phyloP scores from a whole-genome alignment of 2,888 invertebrate species.

The Scaptomyza polygonia region DNA sequence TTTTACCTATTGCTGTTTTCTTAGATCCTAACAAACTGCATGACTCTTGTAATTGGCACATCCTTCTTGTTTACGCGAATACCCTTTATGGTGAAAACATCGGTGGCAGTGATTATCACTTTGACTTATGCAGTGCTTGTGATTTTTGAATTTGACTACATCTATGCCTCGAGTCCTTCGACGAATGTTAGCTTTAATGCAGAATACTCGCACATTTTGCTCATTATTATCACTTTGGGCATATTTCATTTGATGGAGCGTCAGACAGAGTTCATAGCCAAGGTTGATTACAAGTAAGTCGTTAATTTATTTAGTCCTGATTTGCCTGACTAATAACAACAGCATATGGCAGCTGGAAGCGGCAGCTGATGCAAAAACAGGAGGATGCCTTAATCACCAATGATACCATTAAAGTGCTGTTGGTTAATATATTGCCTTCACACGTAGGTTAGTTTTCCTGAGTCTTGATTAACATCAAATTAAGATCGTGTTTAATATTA shows the following conservation, averaged over 20 bases:
- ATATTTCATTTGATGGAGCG: constrained; percentile 94
- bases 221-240: constrained; percentile 89
- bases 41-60: constrained; percentile 86
- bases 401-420: constrained; percentile 93
- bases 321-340: constrained; percentile 19
- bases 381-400: constrained; percentile 94
- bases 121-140: constrained; percentile 89
- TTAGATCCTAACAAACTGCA: constrained; percentile 85
- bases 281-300: constrained; percentile 91
- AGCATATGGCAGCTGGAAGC: constrained; percentile 86
- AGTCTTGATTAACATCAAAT: too few relatives aligned
- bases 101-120: constrained; percentile 88
- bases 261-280: constrained; percentile 94
- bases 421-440: constrained; percentile 96
- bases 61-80: constrained; percentile 94
- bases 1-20: not conserved
- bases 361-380: constrained; percentile 91
- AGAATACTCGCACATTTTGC: constrained; percentile 89
- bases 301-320: constrained; percentile 2
- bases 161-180: constrained; percentile 87
- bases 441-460: constrained; percentile 90
- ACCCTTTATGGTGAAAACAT: constrained; percentile 92
- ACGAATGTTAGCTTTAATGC: constrained; percentile 90
- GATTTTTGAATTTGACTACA: constrained; percentile 86
- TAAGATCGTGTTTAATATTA: not conserved